Evolutionary conservation across 2,797 vertebrate species (phyloP).

Genomic region (Hephaestus fuliginosus): DNA sequence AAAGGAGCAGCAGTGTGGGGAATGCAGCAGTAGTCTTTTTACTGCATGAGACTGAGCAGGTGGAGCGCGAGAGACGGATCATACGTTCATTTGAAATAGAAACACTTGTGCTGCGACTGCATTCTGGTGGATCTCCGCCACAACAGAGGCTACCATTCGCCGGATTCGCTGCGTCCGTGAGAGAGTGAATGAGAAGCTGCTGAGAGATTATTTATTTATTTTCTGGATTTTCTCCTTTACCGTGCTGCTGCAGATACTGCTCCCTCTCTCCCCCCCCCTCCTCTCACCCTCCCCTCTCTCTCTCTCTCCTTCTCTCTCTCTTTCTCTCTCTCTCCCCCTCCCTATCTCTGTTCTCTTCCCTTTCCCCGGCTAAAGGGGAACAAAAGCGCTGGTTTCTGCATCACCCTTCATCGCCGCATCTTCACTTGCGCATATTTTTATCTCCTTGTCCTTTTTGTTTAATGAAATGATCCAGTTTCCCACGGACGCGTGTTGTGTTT

Average conservation of each 20-base stretch:
- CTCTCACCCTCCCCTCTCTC: constrained; percentile 48
- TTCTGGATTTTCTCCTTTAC: constrained; percentile 82
- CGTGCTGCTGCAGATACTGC: constrained; percentile 85
- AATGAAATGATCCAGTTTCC: constrained; percentile 81
- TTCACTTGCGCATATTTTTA: constrained; percentile 59
- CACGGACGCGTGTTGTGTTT: constrained; percentile 73
- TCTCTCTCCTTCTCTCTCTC: constrained; percentile 38
- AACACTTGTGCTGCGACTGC: constrained; percentile 55
- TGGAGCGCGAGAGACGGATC: constrained; percentile 72
- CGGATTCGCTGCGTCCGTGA: constrained; percentile 65
- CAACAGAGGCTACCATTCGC: constrained; percentile 53
- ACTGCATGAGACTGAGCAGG: constrained; percentile 80
- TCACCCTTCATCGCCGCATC: constrained; percentile 66
- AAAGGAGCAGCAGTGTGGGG: constrained; percentile 66
- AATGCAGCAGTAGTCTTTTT: constrained; percentile 81
- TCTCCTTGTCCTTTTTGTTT: constrained; percentile 42
- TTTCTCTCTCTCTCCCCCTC: constrained; percentile 42
- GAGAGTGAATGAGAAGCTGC: constrained; percentile 72
- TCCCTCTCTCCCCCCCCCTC: constrained; percentile 44
- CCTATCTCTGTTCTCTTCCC: constrained; percentile 59
- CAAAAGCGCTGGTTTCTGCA: constrained; percentile 75
- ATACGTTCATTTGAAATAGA: constrained; percentile 67
- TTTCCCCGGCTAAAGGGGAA: constrained; percentile 71
- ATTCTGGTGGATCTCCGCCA: constrained; percentile 58
- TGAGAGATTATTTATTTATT: constrained; percentile 85